Percentiles rank a stretch among this genome's conserved stretches.
These are phyloP conservation scores for Apus apus DNA, from an alignment of 2,113 vertebrate species.

Conservation along the genomic window DNA sequence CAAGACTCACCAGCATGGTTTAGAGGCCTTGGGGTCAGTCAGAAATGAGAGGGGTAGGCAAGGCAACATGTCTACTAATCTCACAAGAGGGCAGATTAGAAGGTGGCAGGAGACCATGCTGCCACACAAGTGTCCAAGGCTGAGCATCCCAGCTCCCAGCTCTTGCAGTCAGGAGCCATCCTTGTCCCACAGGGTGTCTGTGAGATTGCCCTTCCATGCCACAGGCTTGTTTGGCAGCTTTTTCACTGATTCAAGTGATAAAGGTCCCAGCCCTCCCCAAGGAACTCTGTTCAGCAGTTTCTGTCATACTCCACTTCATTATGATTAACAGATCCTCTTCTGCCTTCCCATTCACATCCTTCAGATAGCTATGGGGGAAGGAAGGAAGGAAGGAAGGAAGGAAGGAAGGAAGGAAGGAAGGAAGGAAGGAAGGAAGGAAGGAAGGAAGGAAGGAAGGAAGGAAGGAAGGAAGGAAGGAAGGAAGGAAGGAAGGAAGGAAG, in stretches of 20 bases:
- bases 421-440: too few relatives aligned
- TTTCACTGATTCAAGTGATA: too few relatives aligned
- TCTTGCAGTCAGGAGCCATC: background rate
- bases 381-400: background rate
- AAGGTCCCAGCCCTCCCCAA: too few relatives aligned
- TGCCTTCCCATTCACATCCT: too few relatives aligned
- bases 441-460: too few relatives aligned
- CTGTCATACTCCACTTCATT: too few relatives aligned
- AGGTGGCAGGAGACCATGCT: accelerated
- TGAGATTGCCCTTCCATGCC: background rate
- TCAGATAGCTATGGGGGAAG: too few relatives aligned
- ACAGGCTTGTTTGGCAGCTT: too few relatives aligned
- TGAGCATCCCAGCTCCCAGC: background rate
- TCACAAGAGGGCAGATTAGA: background rate
- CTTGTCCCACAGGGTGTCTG: background rate
- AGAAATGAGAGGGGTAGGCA: background rate
- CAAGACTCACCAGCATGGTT: accelerated
- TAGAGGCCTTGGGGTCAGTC: background rate
- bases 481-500: background rate
- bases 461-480: too few relatives aligned
- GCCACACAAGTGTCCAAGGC: accelerated
- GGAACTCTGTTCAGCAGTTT: too few relatives aligned
- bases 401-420: too few relatives aligned
- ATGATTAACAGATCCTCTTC: too few relatives aligned
- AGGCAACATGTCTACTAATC: background rate